Conservation (phyloP, 2,113 vertebrate genomes). For the Nothocercus julius region DNA sequence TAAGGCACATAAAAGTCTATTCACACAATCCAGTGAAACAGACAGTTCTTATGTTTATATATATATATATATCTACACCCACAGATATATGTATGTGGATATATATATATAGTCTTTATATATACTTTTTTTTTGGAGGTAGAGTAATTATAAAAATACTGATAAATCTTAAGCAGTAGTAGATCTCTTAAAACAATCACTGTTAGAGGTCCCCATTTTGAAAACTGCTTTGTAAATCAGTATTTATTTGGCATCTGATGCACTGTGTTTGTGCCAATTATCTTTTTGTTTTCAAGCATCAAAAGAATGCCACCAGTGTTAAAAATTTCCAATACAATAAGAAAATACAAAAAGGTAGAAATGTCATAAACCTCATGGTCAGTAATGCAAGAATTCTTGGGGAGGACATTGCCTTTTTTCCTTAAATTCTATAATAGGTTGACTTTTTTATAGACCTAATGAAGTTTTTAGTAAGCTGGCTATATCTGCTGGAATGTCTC, state of each 20-base stretch:
- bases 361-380: slow-evolving; percentile 68
- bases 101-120: slow-evolving; percentile 78
- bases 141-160: slow-evolving; percentile 89
- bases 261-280: slow-evolving; percentile 56
- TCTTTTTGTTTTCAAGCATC: slow-evolving; percentile 53
- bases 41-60: slow-evolving; percentile 74
- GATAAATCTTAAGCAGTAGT: slow-evolving; percentile 79
- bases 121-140: slow-evolving; percentile 82
- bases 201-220: slow-evolving; percentile 74
- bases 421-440: neutral
- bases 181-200: slow-evolving; percentile 76
- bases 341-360: slow-evolving; percentile 80
- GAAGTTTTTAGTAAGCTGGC: slow-evolving; percentile 93
- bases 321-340: slow-evolving; percentile 67
- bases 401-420: slow-evolving; percentile 53
- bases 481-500: slow-evolving; percentile 89
- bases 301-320: slow-evolving; percentile 68
- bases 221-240: slow-evolving; percentile 75
- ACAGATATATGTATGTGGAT: slow-evolving; percentile 18
- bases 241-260: slow-evolving; percentile 62
- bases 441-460: slow-evolving; percentile 86
- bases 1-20: slow-evolving; percentile 83
- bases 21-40: slow-evolving; percentile 79
- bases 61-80: slow-evolving; percentile 74
- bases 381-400: slow-evolving; percentile 65